Base-by-base conservation (phyloP, 2,888 invertebrate genomes). In the Drosophila tanythrix region DNA sequence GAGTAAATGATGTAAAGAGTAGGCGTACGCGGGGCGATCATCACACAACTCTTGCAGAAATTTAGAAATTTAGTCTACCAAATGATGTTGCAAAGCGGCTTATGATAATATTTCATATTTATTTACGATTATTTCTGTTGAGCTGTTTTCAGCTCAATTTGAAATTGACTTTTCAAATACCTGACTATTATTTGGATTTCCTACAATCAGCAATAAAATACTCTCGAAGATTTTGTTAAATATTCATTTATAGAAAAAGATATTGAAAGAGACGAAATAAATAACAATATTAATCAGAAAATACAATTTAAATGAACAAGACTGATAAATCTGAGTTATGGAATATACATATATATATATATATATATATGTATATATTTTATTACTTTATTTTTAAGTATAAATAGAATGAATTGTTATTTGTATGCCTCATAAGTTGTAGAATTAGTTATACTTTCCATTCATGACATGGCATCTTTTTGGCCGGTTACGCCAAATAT, bases 1-100 rank as follows among this genome's bases (percentile, higher is more conserved):
- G n/a, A n/a, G n/a, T n/a, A 80, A 88, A 88, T 89, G 77, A 88
- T 82, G 90, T 89, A 89, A 84, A 84, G 76, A 74, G 83, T 74
- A 50, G 83, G 88, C 72, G 21, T 21, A 21, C 21, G 21, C 21
- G 21, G 21, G 21, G 21, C 21, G 21, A 21, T 21, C 21, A 21
- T 11, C 40, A 40, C 10, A 40, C n/a, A 40, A 40, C 40, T n/a
- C 40, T 43, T n/a, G 43, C 43, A 25, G 25, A 46, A 31, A 38
- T 31, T 27, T 13, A 33, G 15, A 61, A 80, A 78, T 59, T n/a
- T 31, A 36, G 51, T 67, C 58, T 27, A 50, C 33, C 46, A 57
- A 67, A 77, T 56, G 68, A 65, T 64, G 50, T 57, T 61, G 53
- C 69, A 63, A 52, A 66, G 74, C 82, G 57, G 73, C 52, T 48